These are phyloP conservation scores for Caenorhabditis becei DNA, from an alignment of 2,888 invertebrate species.

Conservation along the genomic window DNA sequence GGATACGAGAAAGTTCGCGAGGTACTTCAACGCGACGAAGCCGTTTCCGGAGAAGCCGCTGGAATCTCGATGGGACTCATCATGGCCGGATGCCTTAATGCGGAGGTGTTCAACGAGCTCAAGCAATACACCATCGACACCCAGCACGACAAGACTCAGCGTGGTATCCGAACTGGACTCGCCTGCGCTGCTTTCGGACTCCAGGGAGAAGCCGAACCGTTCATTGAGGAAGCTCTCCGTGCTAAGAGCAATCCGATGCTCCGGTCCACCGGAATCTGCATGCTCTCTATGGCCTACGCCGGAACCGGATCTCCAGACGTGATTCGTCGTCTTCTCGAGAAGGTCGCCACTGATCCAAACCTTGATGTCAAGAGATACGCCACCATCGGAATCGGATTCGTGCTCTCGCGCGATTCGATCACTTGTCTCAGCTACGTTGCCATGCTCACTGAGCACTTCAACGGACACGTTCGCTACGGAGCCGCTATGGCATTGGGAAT, in stretches of 20 bases:
- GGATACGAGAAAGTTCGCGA: conserved; percentile 97
- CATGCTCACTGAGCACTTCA: conserved; percentile 63
- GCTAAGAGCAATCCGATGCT: conserved; percentile 78
- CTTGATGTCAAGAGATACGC: conserved; percentile 98
- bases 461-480: conserved; percentile 61
- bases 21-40: conserved; percentile 97
- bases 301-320: conserved; percentile 98
- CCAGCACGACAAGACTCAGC: conserved; percentile 97
- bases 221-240: conserved; percentile 88
- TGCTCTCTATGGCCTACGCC: conserved; percentile 88
- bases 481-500: conserved; percentile 62
- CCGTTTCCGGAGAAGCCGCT: conserved; percentile 98
- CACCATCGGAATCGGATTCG: conserved; percentile 97
- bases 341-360: conserved; percentile 93
- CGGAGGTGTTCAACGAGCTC: conserved; percentile 84
- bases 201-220: conserved; percentile 89
- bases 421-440: conserved; percentile 51
- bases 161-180: conserved; percentile 97
- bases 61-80: conserved; percentile 99
- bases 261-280: conserved; percentile 94
- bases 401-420: conserved; percentile 84
- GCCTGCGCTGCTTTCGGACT: conserved; percentile 70
- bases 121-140: conserved; percentile 92
- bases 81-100: conserved; percentile 95
- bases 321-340: conserved; percentile 89